Evolutionary conservation across 2,888 invertebrate species (phyloP), one percentile per base, ranked within the genome.

Genomic region (Cloeon dipterum): DNA sequence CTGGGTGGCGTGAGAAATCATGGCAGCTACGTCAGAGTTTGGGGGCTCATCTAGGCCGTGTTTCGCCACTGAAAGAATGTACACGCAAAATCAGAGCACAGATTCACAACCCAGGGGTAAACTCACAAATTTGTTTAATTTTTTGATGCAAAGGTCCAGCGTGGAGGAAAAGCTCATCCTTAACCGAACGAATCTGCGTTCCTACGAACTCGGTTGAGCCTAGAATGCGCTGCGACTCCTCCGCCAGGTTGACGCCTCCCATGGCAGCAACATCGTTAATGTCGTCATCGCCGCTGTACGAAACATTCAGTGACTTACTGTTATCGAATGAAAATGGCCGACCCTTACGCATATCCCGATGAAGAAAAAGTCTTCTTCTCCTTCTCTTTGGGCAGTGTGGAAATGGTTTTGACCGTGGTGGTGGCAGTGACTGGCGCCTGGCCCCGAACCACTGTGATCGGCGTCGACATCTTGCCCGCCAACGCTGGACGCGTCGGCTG

Each of bases 191-290:
- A 42, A 81, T 78, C 55, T 86, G 85, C 2, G 83, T 79, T 19
- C 86, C 85, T 44, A 88, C 81, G 55, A 83, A 72, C 50, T 88
- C 85, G 2, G 85, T 81, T 13, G 83, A 75, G 11, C 86, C 86
- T 41, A 94, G 66, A 50, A 94, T 94, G 56, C 86, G 74, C 56
- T 89, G 89, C 25, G 83, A 79, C 59, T 96, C 94, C 59, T 96
- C 94, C 1, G 83, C 82, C 49, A 96, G 65, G 61, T 96, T 96
- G 38, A 96, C 94, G 36, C 94, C 94, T 43, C 94, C 94, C 94
- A 96, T 94, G 8, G 94, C 91, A 20, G 94, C 93, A 11, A 96
- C 94, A 61, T 96, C 94, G 52, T 94, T 96, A 50, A 94, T 91
- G 55, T 96, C 93, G 54, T 93, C 93, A 51, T 91, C 89, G 32